Percentiles rank a stretch among this genome's conserved stretches.
These are phyloP conservation scores for Xiphophorus maculatus DNA, from an alignment of 2,113 vertebrate species.

Conservation along the genomic window DNA sequence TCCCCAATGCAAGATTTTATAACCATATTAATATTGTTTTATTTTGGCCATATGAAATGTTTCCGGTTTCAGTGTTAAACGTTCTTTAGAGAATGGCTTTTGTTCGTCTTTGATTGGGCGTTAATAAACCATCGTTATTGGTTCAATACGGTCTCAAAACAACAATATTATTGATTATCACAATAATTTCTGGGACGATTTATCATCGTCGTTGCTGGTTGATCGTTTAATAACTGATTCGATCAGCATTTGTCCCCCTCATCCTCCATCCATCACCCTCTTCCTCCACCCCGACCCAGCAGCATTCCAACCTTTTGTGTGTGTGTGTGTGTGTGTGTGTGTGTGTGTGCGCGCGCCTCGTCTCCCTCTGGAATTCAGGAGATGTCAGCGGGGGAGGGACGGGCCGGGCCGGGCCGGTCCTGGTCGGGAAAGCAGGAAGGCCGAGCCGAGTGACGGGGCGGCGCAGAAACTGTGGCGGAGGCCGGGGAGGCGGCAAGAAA, in stretches of 20 bases:
- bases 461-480: slow-evolving; percentile 7
- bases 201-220: neutral
- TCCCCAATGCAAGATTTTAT: no score
- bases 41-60: no score
- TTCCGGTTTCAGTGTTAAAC: no score
- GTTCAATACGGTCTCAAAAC: no score
- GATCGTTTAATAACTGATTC: neutral
- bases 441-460: slow-evolving; percentile 42
- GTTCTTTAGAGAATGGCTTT: no score
- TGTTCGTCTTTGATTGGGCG: no score
- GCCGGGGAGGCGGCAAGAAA: slow-evolving; percentile 17
- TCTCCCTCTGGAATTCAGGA: slow-evolving; percentile 60
- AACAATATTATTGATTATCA: no score
- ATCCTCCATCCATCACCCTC: slow-evolving; percentile 27
- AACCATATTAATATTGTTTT: no score
- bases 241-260: slow-evolving; percentile 3
- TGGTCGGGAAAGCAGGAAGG: slow-evolving; percentile 32
- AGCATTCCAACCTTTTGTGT: slow-evolving; percentile 71
- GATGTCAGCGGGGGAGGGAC: slow-evolving; percentile 39
- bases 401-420: slow-evolving; percentile 6
- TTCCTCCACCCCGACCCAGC: slow-evolving; percentile 29
- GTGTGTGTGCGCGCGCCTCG: neutral
- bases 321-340: neutral
- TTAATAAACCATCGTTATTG: no score
- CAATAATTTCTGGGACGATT: no score